A percentile compares a stretch with the other conserved stretches of the same genome.
phyloP scores from a whole-genome alignment of 2,113 vertebrate genomes.

The Sakesphorus luctuosus region DNA sequence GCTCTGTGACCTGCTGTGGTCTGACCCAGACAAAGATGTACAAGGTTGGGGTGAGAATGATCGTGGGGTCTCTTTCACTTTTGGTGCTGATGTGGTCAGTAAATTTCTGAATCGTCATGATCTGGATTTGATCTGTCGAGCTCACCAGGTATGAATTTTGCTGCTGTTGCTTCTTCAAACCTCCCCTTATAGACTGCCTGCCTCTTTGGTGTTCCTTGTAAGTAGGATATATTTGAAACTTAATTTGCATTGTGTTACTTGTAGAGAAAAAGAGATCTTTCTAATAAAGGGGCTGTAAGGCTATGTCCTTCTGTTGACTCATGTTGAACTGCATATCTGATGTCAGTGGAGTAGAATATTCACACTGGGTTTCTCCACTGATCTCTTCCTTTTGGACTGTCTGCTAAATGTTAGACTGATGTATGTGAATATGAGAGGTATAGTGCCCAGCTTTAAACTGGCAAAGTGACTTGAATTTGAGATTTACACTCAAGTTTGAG shows the following conservation, averaged over 20 bases:
- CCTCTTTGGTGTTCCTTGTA: background rate
- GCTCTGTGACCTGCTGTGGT: constrained; percentile 97
- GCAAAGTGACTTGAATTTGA: background rate
- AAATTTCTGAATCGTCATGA: constrained; percentile 99
- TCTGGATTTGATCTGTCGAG: constrained; percentile 98
- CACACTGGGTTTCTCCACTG: background rate
- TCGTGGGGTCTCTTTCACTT: constrained; percentile 97
- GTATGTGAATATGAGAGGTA: background rate
- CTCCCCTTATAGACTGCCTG: background rate
- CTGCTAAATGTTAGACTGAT: background rate
- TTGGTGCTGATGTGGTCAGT: constrained; percentile 98
- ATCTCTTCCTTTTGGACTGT: background rate
- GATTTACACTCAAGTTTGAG: background rate
- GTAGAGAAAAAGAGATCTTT: background rate
- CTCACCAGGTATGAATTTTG: constrained; percentile 88
- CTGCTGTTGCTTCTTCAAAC: background rate
- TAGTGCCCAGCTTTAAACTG: background rate
- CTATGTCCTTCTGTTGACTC: background rate
- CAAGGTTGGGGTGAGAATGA: constrained; percentile 99
- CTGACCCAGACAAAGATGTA: constrained; percentile 97
- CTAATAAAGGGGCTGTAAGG: background rate
- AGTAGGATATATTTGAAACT: background rate
- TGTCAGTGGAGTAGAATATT: background rate
- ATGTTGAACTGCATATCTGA: background rate
- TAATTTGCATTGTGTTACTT: background rate